Evolutionary conservation across 2,113 vertebrate genomes (phyloP).

Genomic region (Callipepla californica): DNA sequence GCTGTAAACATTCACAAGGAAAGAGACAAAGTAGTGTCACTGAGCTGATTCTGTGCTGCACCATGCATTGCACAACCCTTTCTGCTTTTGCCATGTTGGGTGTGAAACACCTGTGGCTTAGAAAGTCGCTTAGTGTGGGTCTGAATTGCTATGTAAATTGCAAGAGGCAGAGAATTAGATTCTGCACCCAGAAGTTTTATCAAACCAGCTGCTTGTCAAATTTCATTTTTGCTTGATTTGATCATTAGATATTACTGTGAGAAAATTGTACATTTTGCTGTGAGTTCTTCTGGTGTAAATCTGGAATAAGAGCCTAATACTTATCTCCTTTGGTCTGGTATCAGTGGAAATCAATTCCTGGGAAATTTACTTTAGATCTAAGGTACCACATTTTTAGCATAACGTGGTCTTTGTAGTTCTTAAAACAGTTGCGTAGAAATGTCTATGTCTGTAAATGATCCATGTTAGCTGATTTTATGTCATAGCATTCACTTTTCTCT

Average conservation of each 20-base stretch:
- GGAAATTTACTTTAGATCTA: constrained; percentile 26
- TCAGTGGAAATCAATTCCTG: constrained; percentile 4
- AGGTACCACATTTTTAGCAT: neutral
- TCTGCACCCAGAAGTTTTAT: constrained; percentile 34
- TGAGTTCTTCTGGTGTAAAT: constrained; percentile 38
- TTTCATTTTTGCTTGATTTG: constrained; percentile 61
- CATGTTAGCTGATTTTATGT: neutral
- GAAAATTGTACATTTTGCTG: constrained; percentile 16
- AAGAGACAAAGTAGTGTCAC: neutral
- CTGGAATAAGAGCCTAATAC: constrained; percentile 23
- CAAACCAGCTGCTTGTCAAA: constrained; percentile 55
- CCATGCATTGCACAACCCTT: neutral
- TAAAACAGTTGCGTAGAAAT: constrained; percentile 1
- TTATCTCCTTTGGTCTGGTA: neutral
- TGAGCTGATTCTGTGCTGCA: neutral
- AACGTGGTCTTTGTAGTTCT: neutral
- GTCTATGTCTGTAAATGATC: neutral
- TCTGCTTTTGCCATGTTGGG: neutral
- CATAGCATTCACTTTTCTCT: neutral
- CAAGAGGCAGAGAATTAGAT: constrained; percentile 53
- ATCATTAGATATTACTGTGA: constrained; percentile 28
- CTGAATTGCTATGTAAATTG: constrained; percentile 55
- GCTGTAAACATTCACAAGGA: neutral
- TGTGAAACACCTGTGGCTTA: neutral
- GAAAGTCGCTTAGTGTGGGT: constrained; percentile 14